phyloP scores from a whole-genome alignment of 2,888 invertebrate genomes.

The Drosophila imparisetae region DNA sequence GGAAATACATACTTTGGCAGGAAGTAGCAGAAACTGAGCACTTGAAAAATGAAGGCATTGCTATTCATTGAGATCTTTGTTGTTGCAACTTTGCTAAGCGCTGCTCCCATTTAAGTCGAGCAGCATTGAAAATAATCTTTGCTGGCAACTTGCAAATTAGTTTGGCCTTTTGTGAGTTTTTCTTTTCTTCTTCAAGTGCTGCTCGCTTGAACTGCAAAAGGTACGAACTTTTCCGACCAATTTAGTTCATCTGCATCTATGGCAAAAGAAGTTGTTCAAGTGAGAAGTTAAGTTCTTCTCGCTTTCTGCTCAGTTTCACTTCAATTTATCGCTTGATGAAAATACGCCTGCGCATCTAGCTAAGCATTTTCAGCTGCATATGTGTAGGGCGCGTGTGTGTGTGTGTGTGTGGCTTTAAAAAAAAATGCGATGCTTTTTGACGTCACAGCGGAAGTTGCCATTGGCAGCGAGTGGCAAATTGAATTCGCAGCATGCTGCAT shows the following conservation, averaged over 20 bases:
- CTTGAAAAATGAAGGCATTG: background rate
- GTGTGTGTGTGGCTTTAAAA: background rate
- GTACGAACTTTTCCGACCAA: background rate
- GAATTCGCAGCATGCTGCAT: conserved; percentile 36
- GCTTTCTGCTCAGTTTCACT: background rate
- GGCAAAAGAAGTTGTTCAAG: background rate
- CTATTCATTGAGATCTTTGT: background rate
- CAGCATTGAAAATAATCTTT: background rate
- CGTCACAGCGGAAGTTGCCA: conserved; percentile 60
- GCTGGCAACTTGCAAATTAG: background rate
- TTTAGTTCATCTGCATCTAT: background rate
- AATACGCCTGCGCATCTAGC: background rate
- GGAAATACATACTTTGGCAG: background rate
- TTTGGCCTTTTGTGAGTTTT: background rate
- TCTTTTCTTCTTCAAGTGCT: background rate
- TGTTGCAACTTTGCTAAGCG: background rate
- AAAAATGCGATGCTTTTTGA: conserved; percentile 35
- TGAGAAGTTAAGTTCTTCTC: background rate
- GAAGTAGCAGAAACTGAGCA: background rate
- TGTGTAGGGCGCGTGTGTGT: background rate
- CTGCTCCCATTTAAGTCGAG: background rate
- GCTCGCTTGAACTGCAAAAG: background rate
- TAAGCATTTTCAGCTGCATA: background rate
- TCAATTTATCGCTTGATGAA: background rate
- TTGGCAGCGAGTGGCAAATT: conserved; percentile 2